These are phyloP conservation scores for Dryobates pubescens DNA, from an alignment of 2,797 vertebrate species.

Conservation along the genomic window DNA sequence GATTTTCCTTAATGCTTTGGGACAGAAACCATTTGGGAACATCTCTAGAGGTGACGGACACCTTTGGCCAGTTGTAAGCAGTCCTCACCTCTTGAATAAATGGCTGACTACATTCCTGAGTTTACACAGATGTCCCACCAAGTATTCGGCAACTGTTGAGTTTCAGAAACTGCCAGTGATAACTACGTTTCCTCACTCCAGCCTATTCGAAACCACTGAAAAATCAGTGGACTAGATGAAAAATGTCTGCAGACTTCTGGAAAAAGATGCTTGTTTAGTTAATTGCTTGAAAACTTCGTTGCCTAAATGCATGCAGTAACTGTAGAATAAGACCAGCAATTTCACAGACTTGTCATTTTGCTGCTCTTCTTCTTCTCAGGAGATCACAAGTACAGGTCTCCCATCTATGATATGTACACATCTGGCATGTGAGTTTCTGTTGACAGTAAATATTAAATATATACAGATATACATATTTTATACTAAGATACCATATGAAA, in stretches of 20 bases:
- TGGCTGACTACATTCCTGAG: not conserved
- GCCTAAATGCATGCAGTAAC: not conserved
- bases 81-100: not conserved
- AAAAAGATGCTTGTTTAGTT: not conserved
- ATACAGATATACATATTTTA: not conserved
- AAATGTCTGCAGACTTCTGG: not conserved
- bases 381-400: fast-evolving
- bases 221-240: not conserved
- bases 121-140: not conserved
- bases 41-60: not conserved
- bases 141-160: not conserved
- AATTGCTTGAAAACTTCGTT: not conserved
- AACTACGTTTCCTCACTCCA: not conserved
- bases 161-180: not conserved
- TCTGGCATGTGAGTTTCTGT: not conserved
- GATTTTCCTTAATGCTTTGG: not conserved
- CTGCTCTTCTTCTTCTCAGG: not conserved
- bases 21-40: not conserved
- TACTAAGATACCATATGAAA: not conserved
- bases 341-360: not conserved
- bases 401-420: not conserved
- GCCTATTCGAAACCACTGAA: not conserved
- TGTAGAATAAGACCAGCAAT: not conserved
- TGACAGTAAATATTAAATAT: not conserved
- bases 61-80: not conserved